Percentiles rank a stretch among this genome's conserved stretches.
These are phyloP conservation scores for Cosmopolites sordidus DNA, from an alignment of 2,888 invertebrate genomes.

Conservation along the genomic window DNA sequence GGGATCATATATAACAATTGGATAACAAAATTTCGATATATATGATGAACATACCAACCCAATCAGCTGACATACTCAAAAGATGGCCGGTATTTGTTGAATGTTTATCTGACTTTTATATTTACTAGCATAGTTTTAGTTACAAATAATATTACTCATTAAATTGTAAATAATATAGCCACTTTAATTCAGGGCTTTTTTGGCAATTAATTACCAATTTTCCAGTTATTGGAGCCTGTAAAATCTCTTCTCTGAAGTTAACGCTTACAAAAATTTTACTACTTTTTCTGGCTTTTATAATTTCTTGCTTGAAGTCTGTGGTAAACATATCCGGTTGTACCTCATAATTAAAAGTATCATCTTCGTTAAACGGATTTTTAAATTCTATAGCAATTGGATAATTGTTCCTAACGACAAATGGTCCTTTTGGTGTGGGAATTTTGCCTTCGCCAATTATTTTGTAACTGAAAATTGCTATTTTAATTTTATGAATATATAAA, in stretches of 20 bases:
- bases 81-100: too few relatives aligned
- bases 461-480: slow-evolving; percentile 37
- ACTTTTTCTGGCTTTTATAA: slow-evolving; percentile 44
- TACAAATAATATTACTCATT: too few relatives aligned
- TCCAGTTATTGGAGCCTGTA: slow-evolving; percentile 22
- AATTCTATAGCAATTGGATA: slow-evolving; percentile 45
- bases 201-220: slow-evolving; percentile 25
- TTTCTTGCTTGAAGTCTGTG: slow-evolving; percentile 44
- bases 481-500: too few relatives aligned
- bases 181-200: slow-evolving; percentile 14
- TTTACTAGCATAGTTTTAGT: too few relatives aligned
- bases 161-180: slow-evolving; percentile 26
- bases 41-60: too few relatives aligned
- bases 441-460: slow-evolving; percentile 49
- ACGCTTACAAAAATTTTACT: slow-evolving; percentile 31
- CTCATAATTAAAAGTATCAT: slow-evolving; percentile 45
- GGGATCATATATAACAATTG: too few relatives aligned
- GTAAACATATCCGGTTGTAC: slow-evolving; percentile 49
- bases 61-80: too few relatives aligned
- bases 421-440: slow-evolving; percentile 53
- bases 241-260: slow-evolving; percentile 7
- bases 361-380: slow-evolving; percentile 48
- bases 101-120: too few relatives aligned
- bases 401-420: slow-evolving; percentile 46
- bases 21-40: too few relatives aligned